Evolutionary conservation across 2,888 invertebrate genomes (phyloP).

Genomic region (Platycnemis pennipes): DNA sequence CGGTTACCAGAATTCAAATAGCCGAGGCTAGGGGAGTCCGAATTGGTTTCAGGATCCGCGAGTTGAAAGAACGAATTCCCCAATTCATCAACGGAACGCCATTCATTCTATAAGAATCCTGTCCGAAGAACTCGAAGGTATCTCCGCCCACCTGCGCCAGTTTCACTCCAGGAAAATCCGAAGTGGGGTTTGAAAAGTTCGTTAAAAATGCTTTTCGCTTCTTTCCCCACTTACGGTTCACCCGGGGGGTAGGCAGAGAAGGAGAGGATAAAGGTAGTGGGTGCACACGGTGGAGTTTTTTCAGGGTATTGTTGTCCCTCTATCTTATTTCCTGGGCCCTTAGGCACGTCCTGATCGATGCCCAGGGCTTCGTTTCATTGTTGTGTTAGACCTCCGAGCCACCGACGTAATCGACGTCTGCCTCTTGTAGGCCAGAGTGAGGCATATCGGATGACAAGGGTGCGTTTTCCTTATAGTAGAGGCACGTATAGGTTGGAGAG

Average conservation of each 20-base stretch:
- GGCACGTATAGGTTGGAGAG: neutral
- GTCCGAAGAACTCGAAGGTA: neutral
- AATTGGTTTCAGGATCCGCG: too few relatives aligned
- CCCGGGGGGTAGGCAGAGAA: too few relatives aligned
- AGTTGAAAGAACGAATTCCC: too few relatives aligned
- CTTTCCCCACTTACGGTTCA: neutral
- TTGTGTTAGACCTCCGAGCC: neutral
- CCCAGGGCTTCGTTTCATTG: neutral
- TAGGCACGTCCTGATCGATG: neutral
- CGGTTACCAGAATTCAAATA: too few relatives aligned
- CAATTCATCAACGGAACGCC: neutral
- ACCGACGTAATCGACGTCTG: neutral
- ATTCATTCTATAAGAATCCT: neutral
- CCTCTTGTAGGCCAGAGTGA: neutral
- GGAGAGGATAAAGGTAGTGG: neutral
- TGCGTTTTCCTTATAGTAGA: neutral
- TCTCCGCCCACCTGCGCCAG: neutral
- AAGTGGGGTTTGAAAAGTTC: neutral
- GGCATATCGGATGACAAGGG: neutral
- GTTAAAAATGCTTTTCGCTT: neutral
- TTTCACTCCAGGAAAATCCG: neutral
- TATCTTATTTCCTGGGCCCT: neutral
- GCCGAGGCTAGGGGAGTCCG: too few relatives aligned
- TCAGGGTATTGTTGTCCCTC: neutral
- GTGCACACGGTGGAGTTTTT: neutral